Base-by-base conservation (phyloP, 2,797 vertebrate species). In the Oreochromis grahami region DNA sequence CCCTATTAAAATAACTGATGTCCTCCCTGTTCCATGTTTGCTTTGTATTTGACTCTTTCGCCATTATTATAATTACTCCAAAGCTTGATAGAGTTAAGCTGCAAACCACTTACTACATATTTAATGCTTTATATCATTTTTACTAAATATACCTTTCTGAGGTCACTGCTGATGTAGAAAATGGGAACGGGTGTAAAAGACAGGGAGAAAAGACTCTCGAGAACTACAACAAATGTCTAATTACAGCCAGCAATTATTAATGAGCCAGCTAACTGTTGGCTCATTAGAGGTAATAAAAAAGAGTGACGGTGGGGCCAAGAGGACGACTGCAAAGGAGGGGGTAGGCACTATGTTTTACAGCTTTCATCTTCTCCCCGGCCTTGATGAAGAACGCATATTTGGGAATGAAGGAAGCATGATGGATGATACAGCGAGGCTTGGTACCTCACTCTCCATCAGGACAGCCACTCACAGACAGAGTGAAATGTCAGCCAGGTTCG, bases 401-500 rank as follows among this genome's bases (percentile, higher is more conserved):
- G 89, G 81, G 76, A 92, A 87, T 89, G 85, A 90, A 87, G 85
- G 86, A 88, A 80, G 85, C 19, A 3, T 94, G 95, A 96, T 93
- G 80, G 86, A 96, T 94, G 86, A 87, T 52, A n/a, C 72, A 38
- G 79, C 65, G 55, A 76, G 41, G 82, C 65, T 58, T 41, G 68
- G 76, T 32, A 90, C 85, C 81, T 82, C 82, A 51, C 85, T 88
- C 86, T 72, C 81, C 82, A 93, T 94, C 90, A 90, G 88, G 82
- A 38, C 85, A 85, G 82, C 80, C 89, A 85, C 87, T 86, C 77
- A 50, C 43, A 72, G 24, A 32, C 26, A 83, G 89, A 94, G 93
- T 95, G 93, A 96, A 92, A 93, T 94, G 95, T 95, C 95, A 94
- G 45, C 79, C 52, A 3, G 51, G 86, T 86, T 78, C 88, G 90